Evolutionary conservation across 2,113 vertebrate species (phyloP).

Genomic region (Lagopus leucura): DNA sequence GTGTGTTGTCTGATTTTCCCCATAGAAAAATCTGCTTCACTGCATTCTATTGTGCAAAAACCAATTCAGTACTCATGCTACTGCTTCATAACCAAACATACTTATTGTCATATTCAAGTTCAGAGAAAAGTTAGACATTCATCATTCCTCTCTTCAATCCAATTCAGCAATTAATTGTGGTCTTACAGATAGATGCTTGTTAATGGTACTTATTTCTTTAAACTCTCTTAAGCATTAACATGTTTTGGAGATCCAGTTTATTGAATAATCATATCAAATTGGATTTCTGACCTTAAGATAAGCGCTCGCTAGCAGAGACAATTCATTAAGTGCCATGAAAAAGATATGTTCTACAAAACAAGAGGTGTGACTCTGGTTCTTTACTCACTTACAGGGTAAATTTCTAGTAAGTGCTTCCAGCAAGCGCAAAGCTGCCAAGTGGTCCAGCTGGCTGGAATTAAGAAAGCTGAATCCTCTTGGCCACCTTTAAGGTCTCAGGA

Average conservation of each 20-base stretch:
- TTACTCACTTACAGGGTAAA: background rate
- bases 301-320: background rate
- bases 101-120: background rate
- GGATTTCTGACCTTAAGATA: background rate
- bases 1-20: background rate
- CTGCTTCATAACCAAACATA: background rate
- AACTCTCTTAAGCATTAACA: background rate
- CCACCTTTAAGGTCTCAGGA: background rate
- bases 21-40: background rate
- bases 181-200: background rate
- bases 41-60: background rate
- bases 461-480: background rate
- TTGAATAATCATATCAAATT: background rate
- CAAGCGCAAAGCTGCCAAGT: background rate
- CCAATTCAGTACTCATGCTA: background rate
- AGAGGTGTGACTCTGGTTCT: background rate
- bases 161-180: background rate
- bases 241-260: background rate
- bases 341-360: background rate
- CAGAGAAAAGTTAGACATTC: background rate
- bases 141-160: background rate
- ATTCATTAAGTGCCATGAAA: background rate
- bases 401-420: background rate
- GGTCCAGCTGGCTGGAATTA: conserved; percentile 5
- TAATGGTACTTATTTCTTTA: background rate